Conservation (phyloP, 2,113 vertebrate species). For the Pavo muticus region DNA sequence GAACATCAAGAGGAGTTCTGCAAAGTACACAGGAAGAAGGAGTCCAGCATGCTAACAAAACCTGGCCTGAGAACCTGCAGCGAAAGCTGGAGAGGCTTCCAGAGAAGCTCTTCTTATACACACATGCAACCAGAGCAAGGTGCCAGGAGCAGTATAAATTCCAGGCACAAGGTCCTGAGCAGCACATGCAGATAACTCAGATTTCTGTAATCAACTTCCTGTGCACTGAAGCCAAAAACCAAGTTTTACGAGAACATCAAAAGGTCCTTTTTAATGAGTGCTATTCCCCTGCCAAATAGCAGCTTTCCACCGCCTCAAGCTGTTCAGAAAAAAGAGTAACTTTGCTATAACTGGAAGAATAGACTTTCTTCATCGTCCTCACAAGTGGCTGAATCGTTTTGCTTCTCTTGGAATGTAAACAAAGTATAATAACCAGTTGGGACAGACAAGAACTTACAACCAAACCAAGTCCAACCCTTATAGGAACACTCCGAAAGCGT, state of each 20-base stretch:
- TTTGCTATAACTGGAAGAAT: not conserved
- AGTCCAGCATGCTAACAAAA: not conserved
- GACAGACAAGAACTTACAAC: not conserved
- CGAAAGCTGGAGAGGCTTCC: not conserved
- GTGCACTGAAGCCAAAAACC: not conserved
- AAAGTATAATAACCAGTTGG: not conserved
- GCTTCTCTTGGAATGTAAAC: not conserved
- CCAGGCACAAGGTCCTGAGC: not conserved
- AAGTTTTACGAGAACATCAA: not conserved
- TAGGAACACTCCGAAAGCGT: fast-evolving
- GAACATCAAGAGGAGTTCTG: not conserved
- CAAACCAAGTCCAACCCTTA: not conserved
- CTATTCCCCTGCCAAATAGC: not conserved
- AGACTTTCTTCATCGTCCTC: not conserved
- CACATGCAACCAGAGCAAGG: fast-evolving
- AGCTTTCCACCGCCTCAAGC: not conserved
- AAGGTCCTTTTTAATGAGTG: not conserved
- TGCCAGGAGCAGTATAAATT: not conserved
- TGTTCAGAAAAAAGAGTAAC: not conserved
- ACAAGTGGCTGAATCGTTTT: not conserved
- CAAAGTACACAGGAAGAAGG: not conserved
- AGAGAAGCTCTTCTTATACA: fast-evolving
- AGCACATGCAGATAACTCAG: not conserved
- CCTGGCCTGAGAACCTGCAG: not conserved
- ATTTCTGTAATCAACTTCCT: not conserved